Base-by-base conservation (phyloP, 2,113 vertebrate species). In the Cyanoderma ruficeps region DNA sequence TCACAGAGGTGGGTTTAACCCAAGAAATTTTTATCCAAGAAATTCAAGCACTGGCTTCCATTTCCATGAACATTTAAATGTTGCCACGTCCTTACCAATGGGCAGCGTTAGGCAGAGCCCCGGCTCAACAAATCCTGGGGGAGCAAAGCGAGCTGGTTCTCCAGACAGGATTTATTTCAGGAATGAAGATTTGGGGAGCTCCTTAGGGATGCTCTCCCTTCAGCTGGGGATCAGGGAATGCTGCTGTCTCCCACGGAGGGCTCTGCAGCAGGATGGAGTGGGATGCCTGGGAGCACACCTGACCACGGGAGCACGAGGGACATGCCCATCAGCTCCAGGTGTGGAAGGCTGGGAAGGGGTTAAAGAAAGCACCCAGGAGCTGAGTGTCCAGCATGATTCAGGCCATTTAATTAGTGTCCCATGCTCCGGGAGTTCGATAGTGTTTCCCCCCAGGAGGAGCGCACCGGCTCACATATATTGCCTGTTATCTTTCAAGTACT, bases 401-500 rank as follows among this genome's bases (percentile, higher is more conserved):
- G 89, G 68, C 83, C 78, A 20, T 94, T 97, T 96, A 96, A 98
- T 97, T 93, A 95, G 94, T 77, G 95, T 95, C 97, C 96, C 94
- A 2, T 5, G 90, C 96, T 97, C 55, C 9, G 41, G 93, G 82
- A 35, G 61, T 46, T 96, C 68, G 57, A 87, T 89, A 85, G 96
- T 56, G 95, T 97, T 97, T 70, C 89, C 96, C 97, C 95, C 87
- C 52, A 96, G 97, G 96, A 97, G 61, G n/a, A 83, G 85, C 16
- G 11, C 71, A 19, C 53, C 56, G 33, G 94, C 96, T 97, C 96
- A 59, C 97, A 90, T 83, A 60, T 19, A 33, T 93, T 89, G 94
- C 97, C 96, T 97, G 96, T 98, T 98, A 98, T 97, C 98, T 98
- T 97, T 95, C 97, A 92, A 97, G 97, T 92, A 93, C 96, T 93